Base-by-base conservation (phyloP, 2,888 invertebrate genomes). In the Polyommatus iphigenia region DNA sequence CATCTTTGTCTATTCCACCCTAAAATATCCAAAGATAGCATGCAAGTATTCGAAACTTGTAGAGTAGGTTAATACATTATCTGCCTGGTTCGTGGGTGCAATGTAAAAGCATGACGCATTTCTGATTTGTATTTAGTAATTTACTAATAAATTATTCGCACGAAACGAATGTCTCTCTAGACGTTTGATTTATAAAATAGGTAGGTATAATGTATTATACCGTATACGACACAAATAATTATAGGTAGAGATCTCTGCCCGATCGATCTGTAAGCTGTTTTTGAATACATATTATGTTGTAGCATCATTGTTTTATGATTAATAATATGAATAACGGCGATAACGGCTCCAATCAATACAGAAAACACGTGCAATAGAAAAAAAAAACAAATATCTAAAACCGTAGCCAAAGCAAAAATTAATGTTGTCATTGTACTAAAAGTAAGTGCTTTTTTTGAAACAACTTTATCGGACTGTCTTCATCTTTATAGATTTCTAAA, bases 1-100 rank as follows among this genome's bases (percentile, higher is more conserved):
- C 94, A 36, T 96, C 95, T 92, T 95, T 93, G 84, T 95, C 93
- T 81, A 95, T 89, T 85, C 92, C 89, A 32, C 85, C 89, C 88
- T 94, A 82, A 81, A 79, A 73, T 32, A 78, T 36, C 24, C 1
- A 67, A 67, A 67, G 29, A 67, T 15, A 67, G 24, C 5, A 15
- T 67, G 5, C 29, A 24, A 62, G 20, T 24, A 67, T 67, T 67
- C 67, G 24, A 62, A 62, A 67, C 29, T 13, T 67, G 29, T 67
- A 67, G 10, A 62, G 67, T 67, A 67, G 24, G 67, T 32, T 67
- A 15, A 67, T 32, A 15, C 18, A 67, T 67, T 67, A 18, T 18
- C 67, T 67, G 29, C 67, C 32, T 29, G 29, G 67, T 67, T 67
- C 15, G 67, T 67, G 15, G 67, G 29, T 67, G 20, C 29, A 67